Conservation (phyloP, 2,888 invertebrate genomes). For the Pristionchus exspectatus region DNA sequence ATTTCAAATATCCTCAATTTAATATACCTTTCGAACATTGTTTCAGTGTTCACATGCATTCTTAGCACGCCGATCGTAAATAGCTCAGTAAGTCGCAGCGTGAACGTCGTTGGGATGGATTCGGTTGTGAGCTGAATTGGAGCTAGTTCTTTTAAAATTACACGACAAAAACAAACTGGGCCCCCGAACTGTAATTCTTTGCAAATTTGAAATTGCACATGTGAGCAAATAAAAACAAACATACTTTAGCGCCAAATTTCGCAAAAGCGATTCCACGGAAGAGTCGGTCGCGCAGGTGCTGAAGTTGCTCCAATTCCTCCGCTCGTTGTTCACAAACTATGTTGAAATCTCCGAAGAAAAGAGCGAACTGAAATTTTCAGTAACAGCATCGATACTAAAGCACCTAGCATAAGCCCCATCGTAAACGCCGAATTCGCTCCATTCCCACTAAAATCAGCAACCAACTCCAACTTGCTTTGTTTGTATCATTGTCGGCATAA, state of each 20-base stretch:
- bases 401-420: background rate
- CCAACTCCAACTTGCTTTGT: background rate
- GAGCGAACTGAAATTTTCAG: background rate
- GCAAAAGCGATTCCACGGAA: background rate
- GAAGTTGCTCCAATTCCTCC: background rate
- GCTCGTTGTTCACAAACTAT: background rate
- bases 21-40: too few species aligned
- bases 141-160: background rate
- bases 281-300: background rate
- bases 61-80: background rate
- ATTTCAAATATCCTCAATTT: too few species aligned
- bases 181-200: too few species aligned
- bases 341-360: background rate
- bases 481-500: background rate
- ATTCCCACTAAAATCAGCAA: background rate
- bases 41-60: background rate
- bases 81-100: background rate
- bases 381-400: background rate
- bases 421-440: background rate
- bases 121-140: background rate
- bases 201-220: background rate
- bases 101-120: background rate
- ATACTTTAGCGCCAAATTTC: background rate
- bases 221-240: background rate
- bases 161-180: too few species aligned